Evolutionary conservation across 1,140 invertebrate species (phyloP).

Genomic region (Cardiocondyla obscurior): DNA sequence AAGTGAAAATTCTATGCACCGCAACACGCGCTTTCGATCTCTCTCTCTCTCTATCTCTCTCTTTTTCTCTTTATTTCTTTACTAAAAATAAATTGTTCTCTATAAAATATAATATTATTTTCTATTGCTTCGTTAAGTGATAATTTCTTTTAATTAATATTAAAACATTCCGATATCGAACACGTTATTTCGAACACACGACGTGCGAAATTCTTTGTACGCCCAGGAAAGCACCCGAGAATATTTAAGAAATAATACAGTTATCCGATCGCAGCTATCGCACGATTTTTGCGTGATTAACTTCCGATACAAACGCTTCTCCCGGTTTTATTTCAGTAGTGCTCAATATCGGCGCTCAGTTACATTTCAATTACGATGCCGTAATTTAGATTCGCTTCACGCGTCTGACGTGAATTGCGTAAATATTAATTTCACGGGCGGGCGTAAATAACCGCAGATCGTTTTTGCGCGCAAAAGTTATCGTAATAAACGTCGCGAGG

Average conservation of each 20-base stretch:
- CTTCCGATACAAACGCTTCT: background rate
- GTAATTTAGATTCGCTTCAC: conserved; percentile 60
- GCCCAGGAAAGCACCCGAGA: background rate
- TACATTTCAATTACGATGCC: conserved; percentile 19
- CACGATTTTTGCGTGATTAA: background rate
- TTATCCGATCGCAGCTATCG: background rate
- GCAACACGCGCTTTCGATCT: conserved; percentile 7
- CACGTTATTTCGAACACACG: background rate
- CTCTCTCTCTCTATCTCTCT: background rate
- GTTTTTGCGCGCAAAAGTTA: conserved; percentile 62
- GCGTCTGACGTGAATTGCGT: conserved; percentile 32
- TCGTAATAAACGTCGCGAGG: conserved; percentile 68
- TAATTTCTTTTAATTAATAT: background rate
- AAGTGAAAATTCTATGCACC: conserved; percentile 17
- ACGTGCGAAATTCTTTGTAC: background rate
- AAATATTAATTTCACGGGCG: conserved; percentile 73
- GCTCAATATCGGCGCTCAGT: conserved; percentile 3
- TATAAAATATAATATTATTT: background rate
- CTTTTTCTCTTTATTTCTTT: background rate
- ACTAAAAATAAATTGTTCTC: background rate
- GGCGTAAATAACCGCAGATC: conserved; percentile 67
- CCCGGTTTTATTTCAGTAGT: background rate
- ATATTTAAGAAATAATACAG: background rate
- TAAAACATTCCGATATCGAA: background rate
- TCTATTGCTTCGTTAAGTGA: background rate